These are phyloP conservation scores for Megalurothrips usitatus DNA, from an alignment of 2,888 invertebrate species.

Conservation along the genomic window DNA sequence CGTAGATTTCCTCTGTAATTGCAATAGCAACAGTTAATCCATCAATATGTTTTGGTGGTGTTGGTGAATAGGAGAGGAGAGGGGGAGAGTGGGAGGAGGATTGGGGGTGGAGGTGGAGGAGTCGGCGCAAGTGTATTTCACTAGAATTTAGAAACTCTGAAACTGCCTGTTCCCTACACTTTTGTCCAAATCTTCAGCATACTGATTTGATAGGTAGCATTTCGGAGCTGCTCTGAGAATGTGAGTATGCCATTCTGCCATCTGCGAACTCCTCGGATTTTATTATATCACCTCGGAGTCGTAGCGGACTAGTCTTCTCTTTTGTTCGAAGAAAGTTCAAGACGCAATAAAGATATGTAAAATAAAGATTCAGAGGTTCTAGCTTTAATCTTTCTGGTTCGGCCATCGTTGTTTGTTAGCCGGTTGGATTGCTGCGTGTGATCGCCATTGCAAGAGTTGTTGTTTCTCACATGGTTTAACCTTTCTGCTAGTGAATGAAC, in stretches of 20 bases:
- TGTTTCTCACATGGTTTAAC: background rate
- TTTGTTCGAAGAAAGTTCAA: background rate
- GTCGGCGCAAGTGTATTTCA: background rate
- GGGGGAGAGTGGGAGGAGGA: background rate
- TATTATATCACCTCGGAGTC: background rate
- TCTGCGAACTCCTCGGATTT: background rate
- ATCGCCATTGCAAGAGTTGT: background rate
- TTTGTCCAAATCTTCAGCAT: background rate
- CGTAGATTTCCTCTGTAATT: background rate
- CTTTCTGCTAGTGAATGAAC: slow-evolving; percentile 9
- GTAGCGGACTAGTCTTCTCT: background rate
- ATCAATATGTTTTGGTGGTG: background rate
- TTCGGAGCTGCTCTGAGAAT: background rate
- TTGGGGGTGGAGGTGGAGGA: background rate
- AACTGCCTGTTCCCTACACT: background rate
- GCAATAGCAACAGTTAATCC: background rate
- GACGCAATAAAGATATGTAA: slow-evolving; percentile 30
- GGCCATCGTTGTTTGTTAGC: background rate
- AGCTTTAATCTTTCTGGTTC: slow-evolving; percentile 18
- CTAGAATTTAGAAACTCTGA: background rate
- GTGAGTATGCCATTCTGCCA: background rate
- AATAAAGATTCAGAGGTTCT: slow-evolving; percentile 32
- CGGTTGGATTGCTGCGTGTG: background rate
- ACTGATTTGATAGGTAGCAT: background rate
- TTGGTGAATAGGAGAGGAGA: background rate